phyloP scores from a whole-genome alignment of 2,113 vertebrate genomes.

The Litocranius walleri region DNA sequence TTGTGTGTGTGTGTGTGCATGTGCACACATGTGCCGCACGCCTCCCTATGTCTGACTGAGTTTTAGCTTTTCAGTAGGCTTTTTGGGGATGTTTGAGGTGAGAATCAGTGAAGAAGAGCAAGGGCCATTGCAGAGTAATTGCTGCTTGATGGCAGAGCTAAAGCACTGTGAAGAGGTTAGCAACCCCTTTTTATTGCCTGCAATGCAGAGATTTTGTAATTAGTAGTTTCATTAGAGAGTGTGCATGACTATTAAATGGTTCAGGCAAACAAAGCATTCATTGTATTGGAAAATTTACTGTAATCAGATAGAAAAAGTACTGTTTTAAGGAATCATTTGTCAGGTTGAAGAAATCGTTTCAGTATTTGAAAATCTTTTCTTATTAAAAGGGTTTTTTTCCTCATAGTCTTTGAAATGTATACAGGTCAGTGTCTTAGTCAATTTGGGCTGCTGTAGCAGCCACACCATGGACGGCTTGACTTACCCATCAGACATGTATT shows the following conservation, averaged over 20 bases:
- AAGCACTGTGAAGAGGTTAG: slow-evolving; percentile 58
- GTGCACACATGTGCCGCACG: neutral
- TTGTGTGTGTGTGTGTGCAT: neutral
- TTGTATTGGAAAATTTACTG: slow-evolving; percentile 73
- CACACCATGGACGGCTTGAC: neutral
- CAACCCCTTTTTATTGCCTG: slow-evolving; percentile 62
- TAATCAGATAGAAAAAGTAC: slow-evolving; percentile 69
- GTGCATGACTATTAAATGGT: slow-evolving; percentile 63
- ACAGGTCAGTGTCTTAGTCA: neutral
- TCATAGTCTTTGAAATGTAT: neutral
- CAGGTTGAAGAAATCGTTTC: slow-evolving; percentile 34
- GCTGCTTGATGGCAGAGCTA: slow-evolving; percentile 38
- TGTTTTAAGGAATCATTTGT: slow-evolving; percentile 56
- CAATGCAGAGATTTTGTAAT: slow-evolving; percentile 70
- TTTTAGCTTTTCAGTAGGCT: neutral
- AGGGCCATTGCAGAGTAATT: slow-evolving; percentile 33
- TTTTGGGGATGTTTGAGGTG: slow-evolving; percentile 16
- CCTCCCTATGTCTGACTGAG: neutral
- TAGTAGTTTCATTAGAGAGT: slow-evolving; percentile 67
- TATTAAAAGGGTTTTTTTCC: neutral
- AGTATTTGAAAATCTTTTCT: neutral
- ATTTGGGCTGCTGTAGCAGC: neutral
- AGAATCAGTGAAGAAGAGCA: slow-evolving; percentile 12
- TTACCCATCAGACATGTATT: neutral
- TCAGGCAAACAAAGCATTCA: slow-evolving; percentile 68